Evolutionary conservation across 1,140 invertebrate genomes (phyloP), one percentile per base, ranked within the genome.

Genomic region (Harlomillsia oculata): DNA sequence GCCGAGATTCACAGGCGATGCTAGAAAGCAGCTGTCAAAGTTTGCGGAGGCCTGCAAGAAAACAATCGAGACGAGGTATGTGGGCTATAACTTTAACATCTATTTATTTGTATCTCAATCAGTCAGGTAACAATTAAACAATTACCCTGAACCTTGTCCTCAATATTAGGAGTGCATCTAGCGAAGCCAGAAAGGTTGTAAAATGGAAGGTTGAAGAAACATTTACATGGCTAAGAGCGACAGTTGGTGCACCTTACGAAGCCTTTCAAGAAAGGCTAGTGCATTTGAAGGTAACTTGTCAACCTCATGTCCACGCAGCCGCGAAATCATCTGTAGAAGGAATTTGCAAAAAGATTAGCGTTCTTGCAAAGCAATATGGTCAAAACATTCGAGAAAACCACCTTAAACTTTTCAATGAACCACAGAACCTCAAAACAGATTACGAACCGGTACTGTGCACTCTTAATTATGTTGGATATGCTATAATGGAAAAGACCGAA

Each of bases 161-260:
- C 40, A 29, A 16, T 20, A 30, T 39, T 46, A 80, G 88, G 62
- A 88, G 87, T 70, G 86, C 89, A 1, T 84, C 89, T n/a, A 80
- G 89, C 1, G 91, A 96, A 69, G 93, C 90, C 68, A 77, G 94
- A 57, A 97, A 97, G 75, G 86, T 96, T 5, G 92, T 98, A 0
- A 97, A 97, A 72, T 97, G 93, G 93, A 95, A 97, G 76, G 92
- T 90, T 1, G 93, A 97, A 69, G 93, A 97, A 66, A 96, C 91
- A 2, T 96, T 97, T 72, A 85, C 88, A 61, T 97, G 93, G 93
- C 70, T 98, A 25, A 78, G 92, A 68, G 81, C 85, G 69, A 95
- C 90, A 13, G 83, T 92, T n/a, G 92, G 90, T 43, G 90, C 91
- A 21, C 91, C 89, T 1, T 97, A 93, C 75, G 92, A 96, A 72